Evolutionary conservation across 2,797 vertebrate genomes (phyloP), one percentile per base, ranked within the genome.

Genomic region (Microctenopoma lineatum): DNA sequence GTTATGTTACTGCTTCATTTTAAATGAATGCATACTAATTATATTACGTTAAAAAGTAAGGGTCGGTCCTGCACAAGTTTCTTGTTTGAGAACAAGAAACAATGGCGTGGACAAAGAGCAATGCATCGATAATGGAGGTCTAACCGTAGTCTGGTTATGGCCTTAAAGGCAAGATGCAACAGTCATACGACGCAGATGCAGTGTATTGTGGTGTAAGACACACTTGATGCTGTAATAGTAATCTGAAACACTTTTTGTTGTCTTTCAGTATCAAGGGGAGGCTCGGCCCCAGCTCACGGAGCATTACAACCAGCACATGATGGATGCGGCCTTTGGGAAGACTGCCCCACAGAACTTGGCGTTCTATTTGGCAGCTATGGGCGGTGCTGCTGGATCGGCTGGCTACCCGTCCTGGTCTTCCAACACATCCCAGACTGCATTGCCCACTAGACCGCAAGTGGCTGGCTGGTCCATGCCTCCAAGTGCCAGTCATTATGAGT

Each of bases 131-230:
- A 80, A 67, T 78, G 90, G 90, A 88, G 89, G 75, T 75, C 54
- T 59, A 71, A 81, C 66, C 57, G 34, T 5, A 89, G 89, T 80
- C 44, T 47, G 59, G 67, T 73, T 73, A 47, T n/a, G 80, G 70
- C 62, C 83, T 91, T 92, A 92, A 94, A 91, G 90, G 90, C 88
- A 64, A 21, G 84, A 82, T 55, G 79, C 57, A 84, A 92, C 86
- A n/a, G 1, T 2, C 12, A 44, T 9, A 3, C 1, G 1, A 3
- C 1, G 1, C 16, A 7, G 6, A 41, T 41, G 15, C 5, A 14
- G n/a, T 14, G 10, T 42, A 0, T 7, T n/a, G 2, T 45, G 4
- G 47, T n/a, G 5, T 12, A 21, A 2, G 2, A 6, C 1, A 7
- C 0, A n/a, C 1, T n/a, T 38, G 1, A 50, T 59, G 51, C 5